Conservation (phyloP, 2,888 invertebrate genomes). For the Yponomeuta plumbellus region DNA sequence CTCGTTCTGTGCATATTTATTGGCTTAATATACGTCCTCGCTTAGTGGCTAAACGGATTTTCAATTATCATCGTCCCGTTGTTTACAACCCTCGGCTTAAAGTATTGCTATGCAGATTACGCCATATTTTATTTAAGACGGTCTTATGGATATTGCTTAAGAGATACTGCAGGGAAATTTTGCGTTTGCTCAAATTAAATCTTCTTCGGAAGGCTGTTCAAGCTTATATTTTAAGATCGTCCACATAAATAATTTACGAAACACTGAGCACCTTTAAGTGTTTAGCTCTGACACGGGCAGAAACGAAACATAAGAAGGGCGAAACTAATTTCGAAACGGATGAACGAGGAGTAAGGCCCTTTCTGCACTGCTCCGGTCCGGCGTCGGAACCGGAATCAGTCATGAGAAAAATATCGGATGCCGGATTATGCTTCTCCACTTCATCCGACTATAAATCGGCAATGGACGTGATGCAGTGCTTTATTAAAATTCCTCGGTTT, state of each 20-base stretch:
- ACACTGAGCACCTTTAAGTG: background rate
- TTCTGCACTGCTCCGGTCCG: too few species aligned
- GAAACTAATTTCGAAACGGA: conserved; percentile 1
- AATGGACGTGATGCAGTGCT: too few species aligned
- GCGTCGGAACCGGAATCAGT: too few species aligned
- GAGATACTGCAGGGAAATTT: background rate
- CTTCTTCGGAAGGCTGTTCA: background rate
- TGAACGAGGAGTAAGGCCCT: background rate
- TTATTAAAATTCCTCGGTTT: too few species aligned
- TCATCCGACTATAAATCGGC: too few species aligned
- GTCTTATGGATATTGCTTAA: conserved; percentile 1
- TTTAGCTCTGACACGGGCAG: background rate
- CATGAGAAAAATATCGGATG: too few species aligned
- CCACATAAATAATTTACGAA: background rate
- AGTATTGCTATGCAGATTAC: background rate
- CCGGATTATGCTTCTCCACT: too few species aligned
- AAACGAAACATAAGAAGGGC: background rate
- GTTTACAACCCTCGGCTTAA: background rate
- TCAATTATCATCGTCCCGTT: background rate
- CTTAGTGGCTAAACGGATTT: conserved; percentile 3
- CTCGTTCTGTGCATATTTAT: background rate
- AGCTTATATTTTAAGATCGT: background rate
- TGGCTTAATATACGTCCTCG: background rate
- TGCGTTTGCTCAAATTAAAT: conserved; percentile 1
- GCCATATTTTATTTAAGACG: conserved; percentile 3